Percentiles rank a stretch among this genome's conserved stretches.
Conservation (phyloP, 2,888 invertebrate species). For the Cheilosia grossa region DNA sequence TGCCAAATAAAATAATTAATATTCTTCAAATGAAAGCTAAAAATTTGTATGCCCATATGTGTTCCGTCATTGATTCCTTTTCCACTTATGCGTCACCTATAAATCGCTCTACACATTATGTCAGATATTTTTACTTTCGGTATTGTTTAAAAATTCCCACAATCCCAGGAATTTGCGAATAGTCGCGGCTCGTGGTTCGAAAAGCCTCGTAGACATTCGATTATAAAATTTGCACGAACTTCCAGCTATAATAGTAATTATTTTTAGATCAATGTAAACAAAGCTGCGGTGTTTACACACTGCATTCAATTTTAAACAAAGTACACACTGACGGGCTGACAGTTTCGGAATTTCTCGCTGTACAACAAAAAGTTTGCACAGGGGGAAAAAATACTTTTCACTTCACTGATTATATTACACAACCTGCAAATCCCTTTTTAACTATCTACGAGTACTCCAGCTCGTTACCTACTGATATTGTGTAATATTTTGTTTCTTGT, state of each 20-base stretch:
- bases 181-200: not conserved
- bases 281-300: constrained; percentile 24
- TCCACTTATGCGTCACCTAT: constrained; percentile 35
- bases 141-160: not conserved
- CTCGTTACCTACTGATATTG: not conserved
- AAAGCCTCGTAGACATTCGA: constrained; percentile 6
- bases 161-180: not conserved
- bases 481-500: constrained; percentile 12
- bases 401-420: constrained; percentile 36
- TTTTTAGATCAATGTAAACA: constrained; percentile 67
- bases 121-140: constrained; percentile 1
- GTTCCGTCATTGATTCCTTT: constrained; percentile 26
- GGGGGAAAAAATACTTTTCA: constrained; percentile 29
- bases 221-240: constrained; percentile 52
- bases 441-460: constrained; percentile 6
- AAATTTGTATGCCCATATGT: constrained; percentile 9
- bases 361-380: constrained; percentile 47
- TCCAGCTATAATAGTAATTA: constrained; percentile 32
- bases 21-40: constrained; percentile 41
- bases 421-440: constrained; percentile 32
- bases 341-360: constrained; percentile 29
- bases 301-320: constrained; percentile 46
- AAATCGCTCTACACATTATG: constrained; percentile 4
- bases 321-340: not conserved
- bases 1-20: constrained; percentile 45